These are phyloP conservation scores for Caenorhabditis virilis DNA, from an alignment of 2,888 invertebrate species.

Conservation along the genomic window DNA sequence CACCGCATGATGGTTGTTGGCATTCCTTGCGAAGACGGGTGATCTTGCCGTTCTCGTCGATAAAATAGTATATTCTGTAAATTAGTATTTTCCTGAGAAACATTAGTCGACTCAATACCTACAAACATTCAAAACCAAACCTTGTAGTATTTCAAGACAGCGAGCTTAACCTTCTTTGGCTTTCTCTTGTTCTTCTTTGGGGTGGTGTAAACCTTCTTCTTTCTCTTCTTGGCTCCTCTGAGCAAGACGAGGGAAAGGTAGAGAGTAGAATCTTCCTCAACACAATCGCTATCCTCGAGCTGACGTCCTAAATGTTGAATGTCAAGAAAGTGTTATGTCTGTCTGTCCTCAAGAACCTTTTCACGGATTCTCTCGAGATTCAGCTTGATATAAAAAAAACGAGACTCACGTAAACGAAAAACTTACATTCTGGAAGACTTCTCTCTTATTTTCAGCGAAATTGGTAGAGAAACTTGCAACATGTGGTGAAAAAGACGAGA, in stretches of 20 bases:
- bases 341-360: conserved; percentile 64
- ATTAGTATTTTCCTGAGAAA: too few species aligned
- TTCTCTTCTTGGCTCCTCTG: conserved; percentile 98
- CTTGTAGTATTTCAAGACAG: conserved; percentile 98
- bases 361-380: conserved; percentile 56
- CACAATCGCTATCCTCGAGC: conserved; percentile 93
- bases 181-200: conserved; percentile 99
- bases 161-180: conserved; percentile 99
- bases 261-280: conserved; percentile 81
- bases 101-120: too few species aligned
- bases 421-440: too few species aligned
- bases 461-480: too few species aligned
- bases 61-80: too few species aligned
- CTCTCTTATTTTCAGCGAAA: too few species aligned
- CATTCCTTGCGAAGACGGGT: conserved; percentile 94
- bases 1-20: conserved; percentile 93
- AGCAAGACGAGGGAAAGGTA: conserved; percentile 78
- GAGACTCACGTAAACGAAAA: too few species aligned
- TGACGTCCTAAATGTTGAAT: conserved; percentile 81
- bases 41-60: conserved; percentile 98
- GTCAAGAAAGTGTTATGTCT: conserved; percentile 46
- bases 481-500: too few species aligned
- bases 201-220: conserved; percentile 99
- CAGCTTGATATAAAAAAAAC: conserved; percentile 51
- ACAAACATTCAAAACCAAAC: conserved; percentile 72